Conservation (phyloP, 2,888 invertebrate genomes). For the Tinea trinotella region DNA sequence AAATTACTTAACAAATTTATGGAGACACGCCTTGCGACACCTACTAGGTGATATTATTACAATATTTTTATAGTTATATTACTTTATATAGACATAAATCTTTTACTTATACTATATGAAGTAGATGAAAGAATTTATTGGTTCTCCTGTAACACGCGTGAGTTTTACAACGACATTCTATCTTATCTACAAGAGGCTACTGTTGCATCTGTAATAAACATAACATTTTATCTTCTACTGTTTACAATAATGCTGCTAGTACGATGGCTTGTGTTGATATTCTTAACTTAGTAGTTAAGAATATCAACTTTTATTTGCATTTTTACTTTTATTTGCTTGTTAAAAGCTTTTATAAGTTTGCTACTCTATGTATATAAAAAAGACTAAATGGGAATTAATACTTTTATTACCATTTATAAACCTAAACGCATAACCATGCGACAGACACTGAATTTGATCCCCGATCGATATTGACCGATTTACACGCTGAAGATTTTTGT, state of each 20-base stretch:
- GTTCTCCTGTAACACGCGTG: conserved; percentile 5
- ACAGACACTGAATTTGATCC: no score
- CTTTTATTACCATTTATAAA: no score
- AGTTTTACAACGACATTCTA: conserved; percentile 2
- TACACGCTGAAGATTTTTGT: no score
- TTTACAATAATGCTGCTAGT: conserved; percentile 11
- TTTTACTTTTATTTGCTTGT: no score
- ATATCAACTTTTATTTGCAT: no score
- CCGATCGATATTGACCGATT: no score
- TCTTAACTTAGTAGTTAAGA: neutral
- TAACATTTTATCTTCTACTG: conserved; percentile 15
- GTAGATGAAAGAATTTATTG: conserved; percentile 7
- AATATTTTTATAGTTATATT: conserved; percentile 3
- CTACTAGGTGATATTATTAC: conserved; percentile 2
- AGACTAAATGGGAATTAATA: no score
- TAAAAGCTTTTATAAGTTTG: no score
- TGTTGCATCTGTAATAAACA: conserved; percentile 15
- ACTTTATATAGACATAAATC: neutral
- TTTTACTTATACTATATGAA: neutral
- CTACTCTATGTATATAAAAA: no score
- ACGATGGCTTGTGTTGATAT: neutral
- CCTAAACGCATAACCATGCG: no score
- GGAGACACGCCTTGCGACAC: conserved; percentile 13
- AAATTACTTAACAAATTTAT: neutral
- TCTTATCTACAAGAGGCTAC: conserved; percentile 14